These are phyloP conservation scores for Poecilia picta DNA, from an alignment of 2,797 vertebrate species.

Conservation along the genomic window DNA sequence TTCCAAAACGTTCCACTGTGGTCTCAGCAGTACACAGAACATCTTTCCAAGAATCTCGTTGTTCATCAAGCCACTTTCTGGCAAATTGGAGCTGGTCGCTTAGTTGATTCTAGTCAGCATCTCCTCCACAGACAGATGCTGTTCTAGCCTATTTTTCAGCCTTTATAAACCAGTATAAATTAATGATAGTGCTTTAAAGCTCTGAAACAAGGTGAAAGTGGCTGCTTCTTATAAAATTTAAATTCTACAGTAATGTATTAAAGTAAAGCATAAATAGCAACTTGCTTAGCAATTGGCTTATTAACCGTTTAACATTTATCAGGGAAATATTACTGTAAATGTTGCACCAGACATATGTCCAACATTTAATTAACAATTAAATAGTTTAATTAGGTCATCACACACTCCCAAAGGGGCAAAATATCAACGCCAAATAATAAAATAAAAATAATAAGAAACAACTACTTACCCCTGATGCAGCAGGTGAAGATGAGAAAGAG, in stretches of 20 bases:
- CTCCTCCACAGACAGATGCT: not conserved
- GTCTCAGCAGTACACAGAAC: not conserved
- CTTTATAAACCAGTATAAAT: not conserved
- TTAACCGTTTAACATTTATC: not conserved
- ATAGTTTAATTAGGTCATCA: not conserved
- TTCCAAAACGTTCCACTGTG: not conserved
- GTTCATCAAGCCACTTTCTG: not conserved
- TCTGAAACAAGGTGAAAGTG: not conserved
- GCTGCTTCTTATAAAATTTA: not conserved
- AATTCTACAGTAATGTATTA: not conserved
- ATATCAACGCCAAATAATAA: not conserved
- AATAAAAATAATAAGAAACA: not conserved
- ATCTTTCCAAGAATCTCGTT: not conserved
- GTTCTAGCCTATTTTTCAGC: not conserved
- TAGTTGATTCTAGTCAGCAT: not conserved
- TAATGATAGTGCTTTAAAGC: not conserved
- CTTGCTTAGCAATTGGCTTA: not conserved
- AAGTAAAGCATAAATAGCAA: not conserved
- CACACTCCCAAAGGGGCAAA: not conserved
- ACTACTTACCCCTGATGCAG: conserved; percentile 74
- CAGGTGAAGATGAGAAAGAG: conserved; percentile 57
- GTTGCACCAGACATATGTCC: not conserved
- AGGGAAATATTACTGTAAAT: not conserved
- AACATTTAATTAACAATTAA: conserved; percentile 7
- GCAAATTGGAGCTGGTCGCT: not conserved